phyloP scores from a whole-genome alignment of 2,113 vertebrate genomes.

The Chiloscyllium plagiosum region DNA sequence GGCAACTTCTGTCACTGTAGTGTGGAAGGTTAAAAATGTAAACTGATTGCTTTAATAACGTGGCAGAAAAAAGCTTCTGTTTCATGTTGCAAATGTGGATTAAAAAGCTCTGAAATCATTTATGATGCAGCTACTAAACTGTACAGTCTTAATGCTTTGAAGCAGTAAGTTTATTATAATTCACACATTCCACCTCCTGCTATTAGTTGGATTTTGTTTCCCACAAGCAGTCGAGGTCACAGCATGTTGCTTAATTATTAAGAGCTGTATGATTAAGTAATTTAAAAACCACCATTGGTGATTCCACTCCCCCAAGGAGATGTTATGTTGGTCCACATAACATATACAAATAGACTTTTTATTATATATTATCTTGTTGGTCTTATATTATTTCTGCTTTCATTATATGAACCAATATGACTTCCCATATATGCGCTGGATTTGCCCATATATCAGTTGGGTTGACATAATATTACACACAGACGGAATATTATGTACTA shows the following conservation, averaged over 20 bases:
- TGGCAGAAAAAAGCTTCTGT: background rate
- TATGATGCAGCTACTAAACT: background rate
- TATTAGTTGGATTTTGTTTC: slow-evolving; percentile 10
- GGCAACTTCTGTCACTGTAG: background rate
- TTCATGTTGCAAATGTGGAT: slow-evolving; percentile 13
- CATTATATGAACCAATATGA: background rate
- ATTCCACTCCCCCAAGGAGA: background rate
- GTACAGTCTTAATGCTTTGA: background rate
- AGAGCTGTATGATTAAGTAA: background rate
- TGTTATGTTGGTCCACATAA: background rate
- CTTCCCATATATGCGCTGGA: background rate
- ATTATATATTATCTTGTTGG: background rate
- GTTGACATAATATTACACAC: background rate
- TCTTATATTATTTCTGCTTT: background rate
- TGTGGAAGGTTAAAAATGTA: background rate
- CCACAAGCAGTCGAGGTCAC: background rate
- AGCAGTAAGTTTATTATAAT: background rate
- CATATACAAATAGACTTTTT: background rate
- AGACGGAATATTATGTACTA: background rate
- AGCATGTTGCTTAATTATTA: slow-evolving; percentile 15
- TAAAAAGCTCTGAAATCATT: slow-evolving; percentile 16
- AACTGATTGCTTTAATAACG: background rate
- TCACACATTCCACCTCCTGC: background rate
- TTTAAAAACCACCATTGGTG: background rate
- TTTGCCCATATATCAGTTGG: background rate